These are phyloP conservation scores for Bovichtus diacanthus DNA, from an alignment of 2,797 vertebrate genomes.

Conservation along the genomic window DNA sequence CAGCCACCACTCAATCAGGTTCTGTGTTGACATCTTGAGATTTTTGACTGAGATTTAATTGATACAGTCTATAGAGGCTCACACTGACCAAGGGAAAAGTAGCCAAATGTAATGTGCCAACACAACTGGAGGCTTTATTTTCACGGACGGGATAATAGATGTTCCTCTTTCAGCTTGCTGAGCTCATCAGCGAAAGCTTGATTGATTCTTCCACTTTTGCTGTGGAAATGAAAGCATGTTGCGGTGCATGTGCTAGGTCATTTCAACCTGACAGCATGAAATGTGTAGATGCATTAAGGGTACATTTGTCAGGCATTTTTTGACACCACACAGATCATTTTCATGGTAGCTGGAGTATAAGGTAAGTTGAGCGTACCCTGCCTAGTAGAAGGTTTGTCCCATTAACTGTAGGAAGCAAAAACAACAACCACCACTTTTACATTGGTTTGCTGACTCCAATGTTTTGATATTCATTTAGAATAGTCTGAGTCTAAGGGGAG, in stretches of 20 bases:
- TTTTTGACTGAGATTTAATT: conserved; percentile 30
- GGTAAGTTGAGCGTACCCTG: background rate
- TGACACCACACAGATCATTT: conserved; percentile 3
- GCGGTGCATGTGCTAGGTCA: conserved; percentile 29
- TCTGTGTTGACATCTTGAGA: conserved; percentile 48
- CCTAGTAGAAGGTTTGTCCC: background rate
- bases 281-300: conserved; percentile 25
- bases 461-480: conserved; percentile 42
- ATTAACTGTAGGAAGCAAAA: conserved; percentile 11
- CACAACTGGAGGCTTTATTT: conserved; percentile 49
- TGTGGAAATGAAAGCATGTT: conserved; percentile 51
- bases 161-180: conserved; percentile 35
- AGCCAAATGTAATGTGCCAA: conserved; percentile 32
- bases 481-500: conserved; percentile 15
- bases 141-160: conserved; percentile 41
- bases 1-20: conserved; percentile 48
- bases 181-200: conserved; percentile 66
- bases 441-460: conserved; percentile 38
- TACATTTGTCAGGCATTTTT: conserved; percentile 38
- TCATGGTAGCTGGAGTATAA: background rate
- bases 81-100: conserved; percentile 24
- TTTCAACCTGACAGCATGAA: conserved; percentile 50
- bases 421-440: conserved; percentile 16
- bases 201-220: conserved; percentile 49
- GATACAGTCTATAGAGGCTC: conserved; percentile 32